phyloP scores from a whole-genome alignment of 2,113 vertebrate species.

The Sylvia atricapilla region DNA sequence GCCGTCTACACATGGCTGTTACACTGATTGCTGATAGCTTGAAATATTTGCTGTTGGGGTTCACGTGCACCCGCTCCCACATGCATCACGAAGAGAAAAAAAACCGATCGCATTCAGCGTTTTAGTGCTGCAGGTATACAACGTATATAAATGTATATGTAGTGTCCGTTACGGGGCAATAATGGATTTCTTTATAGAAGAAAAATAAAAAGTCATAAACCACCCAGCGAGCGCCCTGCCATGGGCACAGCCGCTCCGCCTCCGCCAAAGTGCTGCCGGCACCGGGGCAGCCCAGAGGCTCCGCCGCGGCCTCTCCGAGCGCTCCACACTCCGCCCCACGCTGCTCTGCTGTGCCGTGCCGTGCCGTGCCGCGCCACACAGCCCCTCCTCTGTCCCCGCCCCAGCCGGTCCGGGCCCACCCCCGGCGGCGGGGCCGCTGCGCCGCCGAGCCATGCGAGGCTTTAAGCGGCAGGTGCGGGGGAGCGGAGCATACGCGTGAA shows the following conservation, averaged over 20 bases:
- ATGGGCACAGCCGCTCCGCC: background rate
- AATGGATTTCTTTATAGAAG: background rate
- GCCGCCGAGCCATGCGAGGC: conserved; percentile 5
- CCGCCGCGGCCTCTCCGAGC: background rate
- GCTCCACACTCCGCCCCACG: background rate
- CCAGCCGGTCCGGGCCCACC: background rate
- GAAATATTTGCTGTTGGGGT: background rate
- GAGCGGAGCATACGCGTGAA: background rate
- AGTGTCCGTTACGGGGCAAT: background rate
- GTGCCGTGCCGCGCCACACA: accelerated
- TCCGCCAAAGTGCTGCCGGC: background rate
- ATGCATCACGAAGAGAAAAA: background rate
- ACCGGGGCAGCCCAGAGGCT: background rate
- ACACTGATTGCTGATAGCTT: background rate
- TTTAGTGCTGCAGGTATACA: background rate
- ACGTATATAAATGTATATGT: background rate
- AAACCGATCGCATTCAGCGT: background rate
- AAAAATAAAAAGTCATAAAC: background rate
- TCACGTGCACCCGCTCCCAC: background rate
- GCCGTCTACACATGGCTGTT: background rate
- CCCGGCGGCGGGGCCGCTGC: conserved; percentile 40
- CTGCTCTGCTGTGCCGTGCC: too few relatives aligned
- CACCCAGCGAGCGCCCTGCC: background rate
- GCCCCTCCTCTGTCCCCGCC: background rate
- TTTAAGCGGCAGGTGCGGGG: conserved; percentile 50